Conservation (phyloP, 2,888 invertebrate species). For the Galerucella pusilla region DNA sequence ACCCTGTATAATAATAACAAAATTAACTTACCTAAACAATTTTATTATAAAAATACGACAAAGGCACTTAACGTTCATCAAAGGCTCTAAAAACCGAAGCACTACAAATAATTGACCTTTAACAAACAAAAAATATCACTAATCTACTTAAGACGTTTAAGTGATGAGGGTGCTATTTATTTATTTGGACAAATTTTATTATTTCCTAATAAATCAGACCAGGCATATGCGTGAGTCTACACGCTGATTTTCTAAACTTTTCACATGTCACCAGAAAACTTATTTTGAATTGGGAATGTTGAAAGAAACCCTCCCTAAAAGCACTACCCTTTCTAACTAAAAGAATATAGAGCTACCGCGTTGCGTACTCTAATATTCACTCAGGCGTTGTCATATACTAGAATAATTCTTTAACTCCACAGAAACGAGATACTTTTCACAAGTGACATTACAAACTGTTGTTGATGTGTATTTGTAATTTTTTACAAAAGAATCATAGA, state of each 20-base stretch:
- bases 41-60: neutral
- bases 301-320: constrained; percentile 17
- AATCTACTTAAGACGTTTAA: constrained; percentile 1
- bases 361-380: constrained; percentile 14
- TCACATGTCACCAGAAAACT: constrained; percentile 39
- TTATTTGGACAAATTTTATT: neutral
- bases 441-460: too few species aligned
- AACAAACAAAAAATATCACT: neutral
- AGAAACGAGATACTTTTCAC: too few species aligned
- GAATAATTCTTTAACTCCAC: neutral
- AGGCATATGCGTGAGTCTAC: constrained; percentile 36
- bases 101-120: constrained; percentile 3
- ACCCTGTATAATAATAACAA: neutral
- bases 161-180: neutral
- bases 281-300: constrained; percentile 14
- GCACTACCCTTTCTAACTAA: constrained; percentile 33
- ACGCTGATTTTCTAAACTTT: constrained; percentile 34
- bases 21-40: neutral
- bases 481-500: too few species aligned
- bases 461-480: too few species aligned
- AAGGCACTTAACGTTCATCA: neutral
- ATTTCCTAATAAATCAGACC: constrained; percentile 28
- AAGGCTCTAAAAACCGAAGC: neutral
- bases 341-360: constrained; percentile 16
- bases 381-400: constrained; percentile 10